phyloP scores from a whole-genome alignment of 2,113 vertebrate species.

The Engystomops pustulosus region DNA sequence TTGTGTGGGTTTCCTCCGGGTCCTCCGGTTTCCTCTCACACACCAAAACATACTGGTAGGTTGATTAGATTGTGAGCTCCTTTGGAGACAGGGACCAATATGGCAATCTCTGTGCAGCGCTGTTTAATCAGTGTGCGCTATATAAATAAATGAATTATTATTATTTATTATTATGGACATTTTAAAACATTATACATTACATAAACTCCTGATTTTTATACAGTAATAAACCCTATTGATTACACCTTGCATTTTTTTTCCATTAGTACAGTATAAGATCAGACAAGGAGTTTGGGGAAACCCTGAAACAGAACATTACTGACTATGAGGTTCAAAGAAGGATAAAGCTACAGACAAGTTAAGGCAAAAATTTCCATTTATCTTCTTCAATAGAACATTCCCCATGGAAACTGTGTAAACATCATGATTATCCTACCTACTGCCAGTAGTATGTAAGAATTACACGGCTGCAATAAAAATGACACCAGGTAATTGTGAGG shows the following conservation, averaged over 20 bases:
- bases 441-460: background rate
- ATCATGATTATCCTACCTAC: background rate
- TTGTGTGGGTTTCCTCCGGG: too few species aligned
- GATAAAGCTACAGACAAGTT: background rate
- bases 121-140: too few species aligned
- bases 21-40: too few species aligned
- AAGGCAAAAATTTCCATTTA: background rate
- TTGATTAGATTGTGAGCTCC: too few species aligned
- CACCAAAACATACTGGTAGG: too few species aligned
- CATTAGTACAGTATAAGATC: background rate
- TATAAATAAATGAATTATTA: too few species aligned
- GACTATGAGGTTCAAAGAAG: background rate
- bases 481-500: background rate
- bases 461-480: conserved; percentile 7
- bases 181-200: too few species aligned
- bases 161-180: too few species aligned
- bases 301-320: background rate
- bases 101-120: too few species aligned
- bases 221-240: too few species aligned
- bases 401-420: background rate
- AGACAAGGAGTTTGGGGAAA: background rate
- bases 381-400: background rate
- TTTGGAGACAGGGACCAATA: too few species aligned
- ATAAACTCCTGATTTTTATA: too few species aligned
- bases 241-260: conserved; percentile 4